phyloP scores from a whole-genome alignment of 2,888 invertebrate species.

The Himalopsyche anomala region DNA sequence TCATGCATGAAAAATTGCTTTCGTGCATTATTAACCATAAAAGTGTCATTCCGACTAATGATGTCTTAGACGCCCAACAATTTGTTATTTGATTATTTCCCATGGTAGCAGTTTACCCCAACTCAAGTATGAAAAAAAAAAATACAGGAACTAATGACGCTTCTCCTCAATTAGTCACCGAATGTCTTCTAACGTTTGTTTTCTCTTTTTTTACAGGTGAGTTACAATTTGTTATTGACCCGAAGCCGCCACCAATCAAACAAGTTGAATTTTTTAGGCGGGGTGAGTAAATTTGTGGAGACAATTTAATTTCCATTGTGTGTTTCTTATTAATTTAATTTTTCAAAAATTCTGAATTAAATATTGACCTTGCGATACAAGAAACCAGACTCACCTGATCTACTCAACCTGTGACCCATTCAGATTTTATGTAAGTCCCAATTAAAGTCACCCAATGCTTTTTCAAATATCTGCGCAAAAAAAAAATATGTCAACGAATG shows the following conservation, averaged over 20 bases:
- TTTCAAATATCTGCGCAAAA: no score
- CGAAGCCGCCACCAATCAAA: constrained; percentile 13
- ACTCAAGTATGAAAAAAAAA: neutral
- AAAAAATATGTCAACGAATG: no score
- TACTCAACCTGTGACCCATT: no score
- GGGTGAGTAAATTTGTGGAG: neutral
- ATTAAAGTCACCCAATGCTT: no score
- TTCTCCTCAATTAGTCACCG: neutral
- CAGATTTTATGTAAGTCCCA: no score
- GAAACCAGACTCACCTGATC: no score
- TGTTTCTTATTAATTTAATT: no score
- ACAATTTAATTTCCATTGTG: no score
- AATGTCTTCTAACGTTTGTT: constrained; percentile 14
- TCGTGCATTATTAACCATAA: neutral
- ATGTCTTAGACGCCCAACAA: neutral
- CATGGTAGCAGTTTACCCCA: neutral
- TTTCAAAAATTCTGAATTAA: no score
- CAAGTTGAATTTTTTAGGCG: neutral
- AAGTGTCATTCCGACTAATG: constrained; percentile 4
- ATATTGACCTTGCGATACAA: no score
- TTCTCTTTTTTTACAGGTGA: constrained; percentile 55
- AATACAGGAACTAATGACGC: neutral
- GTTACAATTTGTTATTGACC: constrained; percentile 19
- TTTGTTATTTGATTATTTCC: constrained; percentile 18
- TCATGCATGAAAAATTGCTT: constrained; percentile 2